These are phyloP conservation scores for Aurelia sp. DNA, from an alignment of 30 jellyfish, hydroid and myxozoan species.

Conservation along the genomic window DNA sequence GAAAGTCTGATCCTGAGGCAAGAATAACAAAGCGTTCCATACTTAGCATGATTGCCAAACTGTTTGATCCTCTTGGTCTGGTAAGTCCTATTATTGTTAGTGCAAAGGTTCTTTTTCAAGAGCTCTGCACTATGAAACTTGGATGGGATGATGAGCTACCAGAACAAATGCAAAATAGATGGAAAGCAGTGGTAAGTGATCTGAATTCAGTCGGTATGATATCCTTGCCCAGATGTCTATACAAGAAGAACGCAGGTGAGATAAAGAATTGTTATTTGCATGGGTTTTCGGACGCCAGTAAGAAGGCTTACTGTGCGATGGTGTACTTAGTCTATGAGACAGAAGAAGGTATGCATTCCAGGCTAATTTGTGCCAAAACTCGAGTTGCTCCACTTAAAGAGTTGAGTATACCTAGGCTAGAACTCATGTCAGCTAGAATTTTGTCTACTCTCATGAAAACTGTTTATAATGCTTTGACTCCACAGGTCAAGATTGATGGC, in stretches of 20 bases:
- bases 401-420: too few relatives aligned
- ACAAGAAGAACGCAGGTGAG: too few relatives aligned
- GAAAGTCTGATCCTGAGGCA: neutral
- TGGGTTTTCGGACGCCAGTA: too few relatives aligned
- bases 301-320: too few relatives aligned
- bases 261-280: too few relatives aligned
- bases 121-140: neutral
- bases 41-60: slow-evolving; percentile 9
- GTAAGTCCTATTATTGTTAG: slow-evolving; percentile 10
- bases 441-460: too few relatives aligned
- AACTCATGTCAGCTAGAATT: too few relatives aligned
- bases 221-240: slow-evolving; percentile 16
- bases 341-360: too few relatives aligned
- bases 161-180: neutral
- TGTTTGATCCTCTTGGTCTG: slow-evolving; percentile 37
- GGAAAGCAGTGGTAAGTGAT: neutral
- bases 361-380: slow-evolving; percentile 41
- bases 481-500: slow-evolving; percentile 36
- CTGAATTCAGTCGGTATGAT: neutral
- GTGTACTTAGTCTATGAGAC: too few relatives aligned
- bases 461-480: too few relatives aligned
- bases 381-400: too few relatives aligned
- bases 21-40: slow-evolving; percentile 5
- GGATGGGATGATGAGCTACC: slow-evolving; percentile 27
- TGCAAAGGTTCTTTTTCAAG: slow-evolving; percentile 12